Base-by-base conservation (phyloP, 2,888 invertebrate genomes). In the Girardia tigrina region DNA sequence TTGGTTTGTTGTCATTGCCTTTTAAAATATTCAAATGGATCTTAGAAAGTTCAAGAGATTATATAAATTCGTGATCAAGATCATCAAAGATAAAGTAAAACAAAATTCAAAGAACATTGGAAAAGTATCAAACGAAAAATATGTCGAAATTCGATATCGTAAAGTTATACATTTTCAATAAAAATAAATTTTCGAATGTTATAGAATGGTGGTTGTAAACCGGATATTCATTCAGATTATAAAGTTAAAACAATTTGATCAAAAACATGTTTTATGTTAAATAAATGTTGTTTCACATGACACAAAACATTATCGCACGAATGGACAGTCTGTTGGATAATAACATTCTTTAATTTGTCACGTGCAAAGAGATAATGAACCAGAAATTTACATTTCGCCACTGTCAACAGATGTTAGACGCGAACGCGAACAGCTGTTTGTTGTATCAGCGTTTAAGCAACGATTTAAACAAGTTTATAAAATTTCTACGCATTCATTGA, bases 361-460 rank as follows among this genome's bases (percentile, higher is more conserved):
- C 56, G 56, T 56, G 56, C 56, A 56, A 56, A 56, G 16, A 56
- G 56, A 56, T 56, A 56, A 56, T 56, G 56, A 56, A 56, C n/a
- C 56, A 8, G 4, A 56, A 56, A 56, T 56, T 56, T 56, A 56
- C 56, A 56, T 56, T 56, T 56, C n/a, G n/a, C n/a, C n/a, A 56
- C 4, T 56, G 56, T 56, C 56, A 56, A 16, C 56, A 56, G 56
- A 56, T 56, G 56, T 4, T n/a, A 23, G 4, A 56, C 56, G 56
- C 4, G 23, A 56, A 56, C n/a, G 56, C n/a, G n/a, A 56, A 56
- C 56, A 56, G 56, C 56, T 56, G 56, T 56, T n/a, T 56, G 56
- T 56, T 56, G 56, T 56, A 56, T 56, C 56, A 56, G 56, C 56
- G 23, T 4, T n/a, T 56, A 56, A 23, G 56, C n/a, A 56, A 56